Conservation (phyloP, 2,888 invertebrate species). For the Temnothorax ravouxi region DNA sequence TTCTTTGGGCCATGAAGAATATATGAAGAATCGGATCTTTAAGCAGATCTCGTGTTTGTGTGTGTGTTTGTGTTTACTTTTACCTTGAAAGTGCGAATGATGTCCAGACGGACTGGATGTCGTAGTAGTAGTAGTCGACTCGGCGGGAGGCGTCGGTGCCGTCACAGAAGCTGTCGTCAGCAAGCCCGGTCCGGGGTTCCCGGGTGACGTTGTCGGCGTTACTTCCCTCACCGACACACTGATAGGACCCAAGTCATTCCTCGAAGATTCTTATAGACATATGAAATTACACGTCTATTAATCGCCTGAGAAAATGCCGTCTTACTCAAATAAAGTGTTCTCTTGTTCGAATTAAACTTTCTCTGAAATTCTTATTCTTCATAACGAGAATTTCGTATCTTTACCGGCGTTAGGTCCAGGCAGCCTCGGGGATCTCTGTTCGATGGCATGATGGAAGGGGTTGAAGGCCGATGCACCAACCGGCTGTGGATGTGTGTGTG, state of each 20-base stretch:
- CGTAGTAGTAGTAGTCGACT: constrained; percentile 79
- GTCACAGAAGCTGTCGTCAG: constrained; percentile 84
- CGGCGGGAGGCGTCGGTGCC: constrained; percentile 82
- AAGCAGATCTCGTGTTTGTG: neutral
- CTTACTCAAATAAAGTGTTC: neutral
- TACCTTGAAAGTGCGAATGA: constrained; percentile 85
- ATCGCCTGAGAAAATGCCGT: neutral
- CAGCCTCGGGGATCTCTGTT: constrained; percentile 84
- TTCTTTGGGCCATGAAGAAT: neutral
- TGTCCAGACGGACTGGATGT: constrained; percentile 82
- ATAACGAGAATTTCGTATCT: neutral
- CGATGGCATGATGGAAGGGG: constrained; percentile 84
- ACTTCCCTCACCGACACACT: constrained; percentile 84
- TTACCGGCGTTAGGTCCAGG: constrained; percentile 78
- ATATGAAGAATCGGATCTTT: neutral
- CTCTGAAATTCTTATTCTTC: constrained; percentile 1
- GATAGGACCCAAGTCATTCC: constrained; percentile 83
- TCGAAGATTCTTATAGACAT: constrained; percentile 79
- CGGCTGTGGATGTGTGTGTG: constrained; percentile 82
- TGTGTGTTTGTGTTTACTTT: neutral
- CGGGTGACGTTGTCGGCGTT: constrained; percentile 82
- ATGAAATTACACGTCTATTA: constrained; percentile 44
- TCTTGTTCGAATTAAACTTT: neutral
- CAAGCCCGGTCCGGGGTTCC: constrained; percentile 83
- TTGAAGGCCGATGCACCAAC: constrained; percentile 84